A percentile compares a stretch with the other conserved stretches of the same genome.
These are phyloP conservation scores for Panorpa germanica DNA, from an alignment of 2,888 invertebrate species.

Conservation along the genomic window DNA sequence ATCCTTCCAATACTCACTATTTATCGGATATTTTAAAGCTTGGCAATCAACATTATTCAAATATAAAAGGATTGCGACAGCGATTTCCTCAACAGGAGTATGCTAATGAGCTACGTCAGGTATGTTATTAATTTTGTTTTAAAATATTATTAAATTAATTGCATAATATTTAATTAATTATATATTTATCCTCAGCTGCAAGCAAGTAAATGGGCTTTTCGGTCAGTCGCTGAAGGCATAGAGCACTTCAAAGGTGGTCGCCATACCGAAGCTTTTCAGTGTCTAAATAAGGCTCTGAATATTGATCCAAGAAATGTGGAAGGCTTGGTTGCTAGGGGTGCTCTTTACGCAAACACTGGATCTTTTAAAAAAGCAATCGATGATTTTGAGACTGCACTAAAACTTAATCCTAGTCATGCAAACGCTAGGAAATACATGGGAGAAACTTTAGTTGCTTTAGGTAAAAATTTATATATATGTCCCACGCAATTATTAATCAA, in stretches of 20 bases:
- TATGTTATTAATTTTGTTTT: no score
- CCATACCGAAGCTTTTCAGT: constrained; percentile 88
- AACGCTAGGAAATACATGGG: constrained; percentile 90
- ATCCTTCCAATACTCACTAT: constrained; percentile 74
- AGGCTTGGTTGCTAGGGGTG: constrained; percentile 80
- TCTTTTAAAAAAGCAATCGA: constrained; percentile 86
- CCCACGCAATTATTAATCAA: no score
- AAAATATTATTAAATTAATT: no score
- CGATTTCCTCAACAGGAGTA: constrained; percentile 65
- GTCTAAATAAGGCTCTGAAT: constrained; percentile 78
- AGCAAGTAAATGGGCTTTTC: constrained; percentile 86
- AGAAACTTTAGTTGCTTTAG: constrained; percentile 78
- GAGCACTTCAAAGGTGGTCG: constrained; percentile 85
- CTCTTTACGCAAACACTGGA: constrained; percentile 83
- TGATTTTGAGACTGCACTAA: constrained; percentile 83
- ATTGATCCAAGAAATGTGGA: constrained; percentile 86
- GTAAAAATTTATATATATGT: no score
- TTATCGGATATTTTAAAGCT: constrained; percentile 59
- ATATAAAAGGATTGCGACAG: constrained; percentile 31
- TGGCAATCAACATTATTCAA: constrained; percentile 20
- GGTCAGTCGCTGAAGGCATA: constrained; percentile 88
- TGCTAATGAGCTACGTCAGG: constrained; percentile 66
- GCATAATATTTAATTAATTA: no score
- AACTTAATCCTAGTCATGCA: constrained; percentile 72
- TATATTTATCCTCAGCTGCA: no score